Evolutionary conservation across 2,888 invertebrate species (phyloP).

Genomic region (Hyposoter didymator): DNA sequence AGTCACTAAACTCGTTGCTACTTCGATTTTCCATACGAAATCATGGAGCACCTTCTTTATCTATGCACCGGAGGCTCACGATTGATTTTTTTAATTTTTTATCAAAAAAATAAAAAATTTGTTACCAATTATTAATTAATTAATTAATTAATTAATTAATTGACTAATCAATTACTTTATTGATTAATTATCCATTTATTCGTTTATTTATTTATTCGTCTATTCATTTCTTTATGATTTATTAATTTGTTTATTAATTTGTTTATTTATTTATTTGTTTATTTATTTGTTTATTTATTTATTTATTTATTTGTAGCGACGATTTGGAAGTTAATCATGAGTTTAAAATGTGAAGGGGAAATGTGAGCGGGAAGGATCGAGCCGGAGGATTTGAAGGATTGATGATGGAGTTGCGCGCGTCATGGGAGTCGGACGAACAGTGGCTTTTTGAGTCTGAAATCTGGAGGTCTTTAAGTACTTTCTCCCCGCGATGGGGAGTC

Average conservation of each 20-base stretch:
- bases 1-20: constrained; percentile 25
- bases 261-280: too few species aligned
- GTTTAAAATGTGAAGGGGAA: background rate
- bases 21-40: background rate
- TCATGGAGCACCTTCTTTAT: background rate
- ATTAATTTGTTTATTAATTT: too few species aligned
- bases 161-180: too few species aligned
- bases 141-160: too few species aligned
- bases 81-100: background rate
- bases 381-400: constrained; percentile 19
- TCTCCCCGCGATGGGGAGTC: constrained; percentile 72
- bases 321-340: constrained; percentile 1
- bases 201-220: too few species aligned
- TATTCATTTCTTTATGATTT: too few species aligned
- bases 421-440: constrained; percentile 78
- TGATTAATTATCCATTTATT: too few species aligned
- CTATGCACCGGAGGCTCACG: background rate
- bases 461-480: constrained; percentile 82
- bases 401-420: constrained; percentile 73
- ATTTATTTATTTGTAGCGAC: too few species aligned
- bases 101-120: too few species aligned
- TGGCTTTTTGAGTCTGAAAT: constrained; percentile 80
- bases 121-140: too few species aligned
- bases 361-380: too few species aligned
- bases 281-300: too few species aligned